These are phyloP conservation scores for Odontamblyopus lacepedii DNA, from an alignment of 2,797 vertebrate species.

Conservation along the genomic window DNA sequence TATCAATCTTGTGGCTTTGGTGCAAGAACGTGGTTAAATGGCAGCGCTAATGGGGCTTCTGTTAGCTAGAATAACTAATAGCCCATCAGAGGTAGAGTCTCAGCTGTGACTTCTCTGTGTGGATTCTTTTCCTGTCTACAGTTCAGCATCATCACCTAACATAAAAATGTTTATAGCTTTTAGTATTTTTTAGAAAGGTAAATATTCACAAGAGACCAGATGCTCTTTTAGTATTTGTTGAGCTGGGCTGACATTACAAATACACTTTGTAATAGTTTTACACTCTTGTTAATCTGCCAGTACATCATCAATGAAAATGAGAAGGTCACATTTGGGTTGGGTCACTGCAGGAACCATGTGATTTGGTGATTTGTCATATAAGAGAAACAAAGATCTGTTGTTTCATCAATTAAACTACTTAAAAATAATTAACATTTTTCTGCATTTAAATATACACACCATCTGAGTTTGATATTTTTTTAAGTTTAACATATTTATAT, in stretches of 20 bases:
- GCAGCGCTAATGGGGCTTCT: constrained; percentile 72
- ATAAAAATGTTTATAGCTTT: constrained; percentile 58
- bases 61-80: constrained; percentile 76
- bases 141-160: constrained; percentile 54
- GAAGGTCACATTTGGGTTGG: too few species aligned
- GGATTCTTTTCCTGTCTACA: constrained; percentile 56
- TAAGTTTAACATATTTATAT: too few species aligned
- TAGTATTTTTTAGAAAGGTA: constrained; percentile 29
- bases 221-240: background rate
- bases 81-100: constrained; percentile 66
- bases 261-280: constrained; percentile 6
- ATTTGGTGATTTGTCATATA: too few species aligned
- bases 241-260: background rate
- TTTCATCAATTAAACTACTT: too few species aligned
- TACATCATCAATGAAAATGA: too few species aligned
- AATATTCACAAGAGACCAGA: background rate
- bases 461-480: too few species aligned
- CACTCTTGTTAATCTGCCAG: background rate
- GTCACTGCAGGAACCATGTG: too few species aligned
- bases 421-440: too few species aligned
- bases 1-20: constrained; percentile 65
- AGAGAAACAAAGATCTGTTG: too few species aligned
- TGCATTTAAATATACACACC: too few species aligned
- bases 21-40: constrained; percentile 67
- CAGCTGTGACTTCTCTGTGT: constrained; percentile 54